Base-by-base conservation (phyloP, 2,888 invertebrate genomes). In the Harmothoe impar region DNA sequence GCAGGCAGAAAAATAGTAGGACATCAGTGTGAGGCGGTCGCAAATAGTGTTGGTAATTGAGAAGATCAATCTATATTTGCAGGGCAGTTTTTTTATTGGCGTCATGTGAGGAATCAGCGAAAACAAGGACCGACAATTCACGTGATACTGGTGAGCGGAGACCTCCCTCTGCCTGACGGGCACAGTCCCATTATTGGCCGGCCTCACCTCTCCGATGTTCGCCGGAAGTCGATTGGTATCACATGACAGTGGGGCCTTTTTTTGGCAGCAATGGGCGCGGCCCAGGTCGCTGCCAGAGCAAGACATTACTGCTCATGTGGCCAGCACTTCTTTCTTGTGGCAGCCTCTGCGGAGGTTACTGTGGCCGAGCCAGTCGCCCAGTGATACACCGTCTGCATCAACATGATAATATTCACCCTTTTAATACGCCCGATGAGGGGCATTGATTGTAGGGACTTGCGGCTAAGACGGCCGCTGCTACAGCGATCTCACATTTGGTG, bases 401-500 rank as follows among this genome's bases (percentile, higher is more conserved):
- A 84, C 84, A 51, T 84, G 84, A 84, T 84, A 84, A 84, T 84
- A 43, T 84, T 84, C 84, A 51, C 84, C 43, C 20, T 43, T 51
- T 29, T 84, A 84, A 84, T 84, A 35, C 84, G 84, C 12, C n/a
- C 29, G 84, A 84, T 84, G 84, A 84, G 52, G 43, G 84, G 3
- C 52, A 84, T 84, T 84, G 84, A 84, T 84, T 43, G 84, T 10
- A 15, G 29, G 43, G n/a, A n/a, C 35, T 17, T 1, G 10, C n/a
- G 5, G 7, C 43, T 84, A 84, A 84, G 84, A 84, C 35, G 78
- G 20, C 29, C 29, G 43, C 1, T n/a, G 12, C 35, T 33, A 84
- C 84, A 84, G 84, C 84, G 52, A 84, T 84, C 84, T 84, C 84
- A 84, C 84, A 84, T 84, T 84, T 84, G 84, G 43, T 33, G 84